Base-by-base conservation (phyloP, 2,113 vertebrate genomes). In the Misgurnus anguillicaudatus region DNA sequence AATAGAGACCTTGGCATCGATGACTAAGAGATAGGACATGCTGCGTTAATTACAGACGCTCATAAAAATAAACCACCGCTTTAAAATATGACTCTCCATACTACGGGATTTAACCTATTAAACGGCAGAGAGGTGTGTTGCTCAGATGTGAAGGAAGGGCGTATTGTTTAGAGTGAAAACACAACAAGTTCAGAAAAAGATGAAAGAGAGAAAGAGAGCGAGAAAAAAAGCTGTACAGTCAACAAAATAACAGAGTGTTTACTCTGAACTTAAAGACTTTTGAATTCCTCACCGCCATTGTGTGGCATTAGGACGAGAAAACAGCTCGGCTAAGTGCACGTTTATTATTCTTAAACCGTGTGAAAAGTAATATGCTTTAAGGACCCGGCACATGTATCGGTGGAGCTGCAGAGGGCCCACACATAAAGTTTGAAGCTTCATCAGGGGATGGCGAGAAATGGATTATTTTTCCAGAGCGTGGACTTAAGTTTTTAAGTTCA, bases 31-130 rank as follows among this genome's bases (percentile, higher is more conserved):
- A 98, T 98, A 98, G 93, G 94, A 95, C 97, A 98, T 96, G 94
- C 92, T 95, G 96, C 94, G 94, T 98, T 98, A 97, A 98, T 99
- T 98, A 98, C 96, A 94, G 93, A 87, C 88, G 86, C 90, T 92
- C 94, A 91, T 95, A 95, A 97, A 99, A 99, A 98, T 95, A 99
- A 98, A 98, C 95, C 91, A 91, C 93, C 90, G 91, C 94, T 93
- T 92, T 94, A 96, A 95, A 92, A 91, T 91, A 91, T 88, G 88
- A 91, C 88, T 89, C 87, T 83, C 86, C 80, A 80, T 90, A 90
- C 87, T 84, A 45, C 51, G 80, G 89, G 94, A 94, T 94, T 91
- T 89, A 93, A 95, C 95, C 94, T 95, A 94, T 97, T 95, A 96
- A 95, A 96, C 80, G 93, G 91, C 93, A 93, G 94, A 85, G 95